phyloP scores from a whole-genome alignment of 2,797 vertebrate species.

The Sciaenops ocellatus region DNA sequence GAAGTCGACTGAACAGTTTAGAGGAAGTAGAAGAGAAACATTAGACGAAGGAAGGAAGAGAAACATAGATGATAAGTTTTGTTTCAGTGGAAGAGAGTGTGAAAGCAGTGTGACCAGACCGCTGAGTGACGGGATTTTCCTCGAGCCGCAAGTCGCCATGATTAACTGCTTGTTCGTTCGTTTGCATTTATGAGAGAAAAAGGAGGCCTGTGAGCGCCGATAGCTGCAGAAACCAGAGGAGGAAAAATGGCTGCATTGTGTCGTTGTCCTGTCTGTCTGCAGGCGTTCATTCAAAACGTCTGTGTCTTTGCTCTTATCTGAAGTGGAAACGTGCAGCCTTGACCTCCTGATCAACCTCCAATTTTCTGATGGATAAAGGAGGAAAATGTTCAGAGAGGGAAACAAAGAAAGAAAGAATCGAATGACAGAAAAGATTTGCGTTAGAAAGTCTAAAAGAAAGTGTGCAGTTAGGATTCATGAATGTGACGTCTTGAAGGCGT shows the following conservation, averaged over 20 bases:
- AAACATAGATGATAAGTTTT: background rate
- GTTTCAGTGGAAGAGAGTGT: slow-evolving; percentile 16
- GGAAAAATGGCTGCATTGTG: slow-evolving; percentile 35
- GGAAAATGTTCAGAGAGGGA: background rate
- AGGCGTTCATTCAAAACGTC: slow-evolving; percentile 21
- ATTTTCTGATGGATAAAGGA: background rate
- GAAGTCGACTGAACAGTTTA: slow-evolving; percentile 66
- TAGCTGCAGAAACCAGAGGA: slow-evolving; percentile 26
- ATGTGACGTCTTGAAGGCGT: background rate
- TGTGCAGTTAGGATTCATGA: background rate
- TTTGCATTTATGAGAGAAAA: slow-evolving; percentile 9
- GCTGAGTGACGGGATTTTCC: slow-evolving; percentile 18
- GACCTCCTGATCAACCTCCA: slow-evolving; percentile 13
- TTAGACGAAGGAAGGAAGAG: slow-evolving; percentile 32
- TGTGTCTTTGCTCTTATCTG: slow-evolving; percentile 43
- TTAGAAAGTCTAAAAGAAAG: slow-evolving; percentile 27
- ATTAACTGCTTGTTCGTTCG: slow-evolving; percentile 11
- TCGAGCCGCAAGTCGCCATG: slow-evolving; percentile 1
- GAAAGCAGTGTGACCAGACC: slow-evolving; percentile 6
- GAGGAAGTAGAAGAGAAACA: slow-evolving; percentile 75
- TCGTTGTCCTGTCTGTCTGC: slow-evolving; percentile 18
- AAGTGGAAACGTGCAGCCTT: slow-evolving; percentile 27
- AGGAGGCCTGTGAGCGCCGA: slow-evolving; percentile 44
- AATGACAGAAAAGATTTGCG: background rate
- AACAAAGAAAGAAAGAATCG: background rate